Percentiles rank a stretch among this genome's conserved stretches.
These are phyloP conservation scores for Argyresthia goedartella DNA, from an alignment of 2,888 invertebrate species.

Conservation along the genomic window DNA sequence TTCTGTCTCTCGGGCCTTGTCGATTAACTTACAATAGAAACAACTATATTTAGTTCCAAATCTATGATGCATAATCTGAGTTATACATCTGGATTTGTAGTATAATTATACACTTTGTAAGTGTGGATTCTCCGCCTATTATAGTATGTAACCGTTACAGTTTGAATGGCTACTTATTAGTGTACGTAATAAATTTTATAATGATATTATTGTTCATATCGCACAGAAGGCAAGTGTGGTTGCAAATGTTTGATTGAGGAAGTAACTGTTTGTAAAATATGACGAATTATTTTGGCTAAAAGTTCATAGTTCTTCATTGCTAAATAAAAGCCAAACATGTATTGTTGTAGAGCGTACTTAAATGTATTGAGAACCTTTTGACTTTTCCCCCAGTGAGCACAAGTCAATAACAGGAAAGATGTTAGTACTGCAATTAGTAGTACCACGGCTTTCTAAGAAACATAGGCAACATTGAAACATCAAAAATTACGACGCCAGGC, in stretches of 20 bases:
- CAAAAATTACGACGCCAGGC: too few species aligned
- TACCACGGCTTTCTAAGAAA: too few species aligned
- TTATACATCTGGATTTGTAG: slow-evolving; percentile 66
- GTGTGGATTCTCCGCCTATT: slow-evolving; percentile 70
- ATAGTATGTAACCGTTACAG: slow-evolving; percentile 63
- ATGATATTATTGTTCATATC: slow-evolving; percentile 46
- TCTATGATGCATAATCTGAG: slow-evolving; percentile 58
- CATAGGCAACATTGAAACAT: too few species aligned
- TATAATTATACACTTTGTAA: slow-evolving; percentile 62
- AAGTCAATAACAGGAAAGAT: too few species aligned
- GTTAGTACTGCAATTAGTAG: too few species aligned
- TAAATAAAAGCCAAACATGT: too few species aligned
- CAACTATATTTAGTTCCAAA: slow-evolving; percentile 53
- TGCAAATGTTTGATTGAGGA: not conserved
- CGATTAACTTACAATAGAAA: slow-evolving; percentile 37
- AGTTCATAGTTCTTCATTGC: too few species aligned
- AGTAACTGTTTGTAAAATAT: not conserved
- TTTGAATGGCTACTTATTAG: slow-evolving; percentile 63
- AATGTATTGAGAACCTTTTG: too few species aligned
- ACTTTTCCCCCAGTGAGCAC: too few species aligned
- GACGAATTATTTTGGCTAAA: not conserved
- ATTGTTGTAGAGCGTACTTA: too few species aligned
- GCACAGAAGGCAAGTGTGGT: slow-evolving; percentile 18
- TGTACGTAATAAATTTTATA: slow-evolving; percentile 59
- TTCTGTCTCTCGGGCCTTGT: too few species aligned